phyloP scores from a whole-genome alignment of 2,113 vertebrate species.

The Phalacrocorax brasilianus region DNA sequence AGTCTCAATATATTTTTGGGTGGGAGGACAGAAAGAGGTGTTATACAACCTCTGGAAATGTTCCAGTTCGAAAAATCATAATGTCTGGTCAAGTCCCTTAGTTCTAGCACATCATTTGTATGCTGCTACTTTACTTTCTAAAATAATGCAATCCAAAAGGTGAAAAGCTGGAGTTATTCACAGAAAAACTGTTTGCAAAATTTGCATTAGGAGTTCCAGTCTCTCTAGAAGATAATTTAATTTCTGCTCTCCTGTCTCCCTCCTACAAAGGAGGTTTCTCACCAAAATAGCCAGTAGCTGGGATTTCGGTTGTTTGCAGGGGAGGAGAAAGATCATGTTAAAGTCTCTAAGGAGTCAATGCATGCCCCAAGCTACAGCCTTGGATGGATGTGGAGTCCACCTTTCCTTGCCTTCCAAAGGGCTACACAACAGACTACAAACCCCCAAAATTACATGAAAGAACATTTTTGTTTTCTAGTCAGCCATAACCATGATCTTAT shows the following conservation, averaged over 20 bases:
- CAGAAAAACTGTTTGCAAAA: background rate
- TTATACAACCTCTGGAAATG: conserved; percentile 30
- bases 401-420: background rate
- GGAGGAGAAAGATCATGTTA: background rate
- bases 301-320: background rate
- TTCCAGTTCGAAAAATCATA: background rate
- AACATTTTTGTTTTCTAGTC: background rate
- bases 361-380: background rate
- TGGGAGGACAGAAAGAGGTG: background rate
- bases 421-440: background rate
- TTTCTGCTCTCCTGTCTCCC: background rate
- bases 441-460: background rate
- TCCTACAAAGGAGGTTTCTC: background rate
- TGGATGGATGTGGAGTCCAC: background rate
- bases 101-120: background rate
- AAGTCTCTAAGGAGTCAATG: background rate
- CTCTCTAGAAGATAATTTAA: background rate
- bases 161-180: background rate
- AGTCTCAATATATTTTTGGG: conserved; percentile 1
- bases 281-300: background rate
- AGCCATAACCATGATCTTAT: background rate
- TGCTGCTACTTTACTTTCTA: background rate
- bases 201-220: background rate
- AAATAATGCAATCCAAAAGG: background rate
- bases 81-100: background rate